These are phyloP conservation scores for Crocallis elinguaria DNA, from an alignment of 2,888 invertebrate species.

Conservation along the genomic window DNA sequence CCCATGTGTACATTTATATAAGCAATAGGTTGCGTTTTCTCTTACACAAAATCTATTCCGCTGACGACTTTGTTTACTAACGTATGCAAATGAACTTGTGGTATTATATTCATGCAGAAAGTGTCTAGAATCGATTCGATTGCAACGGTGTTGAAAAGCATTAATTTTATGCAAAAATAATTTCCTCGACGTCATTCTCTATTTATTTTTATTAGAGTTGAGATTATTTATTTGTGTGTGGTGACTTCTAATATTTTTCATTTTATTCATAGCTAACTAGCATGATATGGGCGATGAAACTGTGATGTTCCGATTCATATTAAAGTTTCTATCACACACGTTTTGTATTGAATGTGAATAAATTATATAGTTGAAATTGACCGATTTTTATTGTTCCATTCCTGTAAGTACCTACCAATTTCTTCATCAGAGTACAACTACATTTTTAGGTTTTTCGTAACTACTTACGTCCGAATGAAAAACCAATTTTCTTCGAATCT, in stretches of 20 bases:
- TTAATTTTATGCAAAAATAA: conserved; percentile 51
- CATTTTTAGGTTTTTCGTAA: no score
- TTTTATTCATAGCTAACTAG: conserved; percentile 52
- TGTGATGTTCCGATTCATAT: conserved; percentile 72
- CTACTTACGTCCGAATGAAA: no score
- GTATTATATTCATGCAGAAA: conserved; percentile 42
- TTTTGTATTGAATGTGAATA: conserved; percentile 85
- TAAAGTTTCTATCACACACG: conserved; percentile 77
- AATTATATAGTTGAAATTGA: conserved; percentile 78
- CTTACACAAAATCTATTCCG: conserved; percentile 45
- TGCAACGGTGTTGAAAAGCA: conserved; percentile 58
- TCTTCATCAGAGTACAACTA: no score
- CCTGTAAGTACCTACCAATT: background rate
- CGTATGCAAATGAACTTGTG: conserved; percentile 49
- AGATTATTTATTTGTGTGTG: conserved; percentile 82
- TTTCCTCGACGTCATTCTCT: conserved; percentile 57
- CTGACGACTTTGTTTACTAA: conserved; percentile 50
- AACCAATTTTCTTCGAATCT: no score
- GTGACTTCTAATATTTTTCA: conserved; percentile 75
- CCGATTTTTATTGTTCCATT: conserved; percentile 42
- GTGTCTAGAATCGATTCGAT: conserved; percentile 49
- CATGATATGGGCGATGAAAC: conserved; percentile 45
- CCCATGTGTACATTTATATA: conserved; percentile 55
- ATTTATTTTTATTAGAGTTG: conserved; percentile 75
- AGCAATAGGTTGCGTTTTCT: conserved; percentile 57